Conservation (phyloP, 2,113 vertebrate species). For the Hyaena hyaena region DNA sequence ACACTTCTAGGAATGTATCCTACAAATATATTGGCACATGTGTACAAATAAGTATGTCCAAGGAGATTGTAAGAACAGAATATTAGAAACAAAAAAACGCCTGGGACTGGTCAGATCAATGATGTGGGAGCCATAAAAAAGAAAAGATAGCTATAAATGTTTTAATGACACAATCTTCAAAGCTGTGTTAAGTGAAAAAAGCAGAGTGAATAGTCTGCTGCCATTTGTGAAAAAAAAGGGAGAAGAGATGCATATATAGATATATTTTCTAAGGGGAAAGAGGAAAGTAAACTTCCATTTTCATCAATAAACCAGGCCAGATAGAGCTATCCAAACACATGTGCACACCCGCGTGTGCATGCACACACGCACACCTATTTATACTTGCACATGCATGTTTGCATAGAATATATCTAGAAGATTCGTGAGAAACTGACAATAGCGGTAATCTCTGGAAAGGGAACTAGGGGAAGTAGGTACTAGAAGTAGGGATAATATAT, state of each 20-base stretch:
- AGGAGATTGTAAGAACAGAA: neutral
- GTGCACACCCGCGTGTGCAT: neutral
- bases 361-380: neutral
- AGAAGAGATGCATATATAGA: neutral
- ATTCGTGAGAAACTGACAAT: neutral
- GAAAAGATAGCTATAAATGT: neutral
- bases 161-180: neutral
- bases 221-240: neutral
- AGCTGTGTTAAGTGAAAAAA: neutral
- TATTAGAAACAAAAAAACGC: neutral
- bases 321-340: slow-evolving; percentile 1
- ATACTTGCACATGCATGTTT: neutral
- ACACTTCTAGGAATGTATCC: slow-evolving; percentile 5
- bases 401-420: neutral
- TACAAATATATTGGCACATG: neutral
- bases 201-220: neutral
- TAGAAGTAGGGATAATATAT: neutral
- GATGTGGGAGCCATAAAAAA: neutral
- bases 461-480: neutral
- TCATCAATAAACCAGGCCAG: slow-evolving; percentile 20
- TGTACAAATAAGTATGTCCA: slow-evolving; percentile 14
- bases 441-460: neutral
- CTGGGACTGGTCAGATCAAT: neutral
- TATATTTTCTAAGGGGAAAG: neutral
- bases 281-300: neutral